Conservation (phyloP, 37 sponge, comb jelly and placozoan species). For the Hormiphora californensis region DNA sequence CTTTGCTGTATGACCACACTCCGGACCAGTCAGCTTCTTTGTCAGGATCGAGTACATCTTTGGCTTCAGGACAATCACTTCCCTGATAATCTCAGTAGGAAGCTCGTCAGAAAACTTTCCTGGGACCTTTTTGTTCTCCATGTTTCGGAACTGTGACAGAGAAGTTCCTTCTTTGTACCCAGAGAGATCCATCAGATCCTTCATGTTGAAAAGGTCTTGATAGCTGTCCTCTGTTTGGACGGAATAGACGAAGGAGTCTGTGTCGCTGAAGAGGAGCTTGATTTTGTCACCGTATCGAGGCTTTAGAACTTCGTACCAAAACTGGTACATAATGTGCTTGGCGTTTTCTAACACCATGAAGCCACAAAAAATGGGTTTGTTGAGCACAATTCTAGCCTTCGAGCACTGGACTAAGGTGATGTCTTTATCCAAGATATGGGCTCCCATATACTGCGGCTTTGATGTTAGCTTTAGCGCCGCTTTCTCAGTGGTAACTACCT, state of each 20-base stretch:
- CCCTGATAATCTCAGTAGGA: slow-evolving; percentile 3
- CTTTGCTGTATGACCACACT: no score
- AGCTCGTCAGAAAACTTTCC: slow-evolving; percentile 30
- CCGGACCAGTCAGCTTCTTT: no score
- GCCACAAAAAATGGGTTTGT: slow-evolving; percentile 6
- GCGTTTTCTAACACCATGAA: slow-evolving; percentile 39
- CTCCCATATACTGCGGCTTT: background rate
- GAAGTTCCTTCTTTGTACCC: background rate
- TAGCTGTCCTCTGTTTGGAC: background rate
- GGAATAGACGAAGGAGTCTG: background rate
- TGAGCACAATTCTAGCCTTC: background rate
- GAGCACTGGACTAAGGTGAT: background rate
- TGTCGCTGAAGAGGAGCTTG: slow-evolving; percentile 2
- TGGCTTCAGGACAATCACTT: slow-evolving; percentile 23
- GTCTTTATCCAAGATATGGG: background rate
- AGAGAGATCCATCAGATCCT: slow-evolving; percentile 2
- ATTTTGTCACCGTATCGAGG: background rate
- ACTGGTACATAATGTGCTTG: slow-evolving; percentile 3
- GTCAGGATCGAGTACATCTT: slow-evolving; percentile 2
- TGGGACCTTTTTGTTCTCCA: background rate
- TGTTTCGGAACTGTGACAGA: background rate
- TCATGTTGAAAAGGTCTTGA: background rate
- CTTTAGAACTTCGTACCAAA: slow-evolving; percentile 25
- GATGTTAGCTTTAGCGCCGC: background rate
- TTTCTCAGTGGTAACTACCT: background rate